phyloP scores from a whole-genome alignment of 2,113 vertebrate species.

The Mormyrus lacerda region DNA sequence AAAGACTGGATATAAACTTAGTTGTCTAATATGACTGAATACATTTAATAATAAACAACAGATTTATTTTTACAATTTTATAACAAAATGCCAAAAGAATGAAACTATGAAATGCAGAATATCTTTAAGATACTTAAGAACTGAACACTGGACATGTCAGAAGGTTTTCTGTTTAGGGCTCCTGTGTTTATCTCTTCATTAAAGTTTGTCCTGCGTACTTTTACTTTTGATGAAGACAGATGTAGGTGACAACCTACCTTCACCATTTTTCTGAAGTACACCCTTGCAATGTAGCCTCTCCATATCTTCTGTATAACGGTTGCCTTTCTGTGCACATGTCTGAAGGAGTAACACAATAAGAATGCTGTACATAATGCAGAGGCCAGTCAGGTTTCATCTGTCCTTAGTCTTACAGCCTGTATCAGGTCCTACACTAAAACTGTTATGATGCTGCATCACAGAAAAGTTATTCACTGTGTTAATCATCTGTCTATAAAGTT shows the following conservation, averaged over 20 bases:
- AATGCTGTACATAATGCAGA: not conserved
- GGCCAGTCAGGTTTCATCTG: not conserved
- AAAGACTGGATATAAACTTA: not conserved
- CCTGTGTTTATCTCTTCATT: not conserved
- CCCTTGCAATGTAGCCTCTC: conserved; percentile 75
- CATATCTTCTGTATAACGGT: conserved; percentile 80
- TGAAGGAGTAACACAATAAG: conserved; percentile 38
- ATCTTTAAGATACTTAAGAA: not conserved
- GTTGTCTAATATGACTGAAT: not conserved
- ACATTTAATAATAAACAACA: not conserved
- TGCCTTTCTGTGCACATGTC: conserved; percentile 66
- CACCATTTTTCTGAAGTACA: conserved; percentile 64
- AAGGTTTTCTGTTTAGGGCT: not conserved
- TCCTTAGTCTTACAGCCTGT: not conserved
- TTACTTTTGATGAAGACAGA: not conserved
- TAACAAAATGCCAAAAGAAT: not conserved
- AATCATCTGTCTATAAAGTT: not conserved
- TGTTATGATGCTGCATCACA: not conserved
- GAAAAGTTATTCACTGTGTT: not conserved
- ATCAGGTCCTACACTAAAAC: not conserved
- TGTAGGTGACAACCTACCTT: conserved; percentile 66
- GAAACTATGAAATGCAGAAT: not conserved
- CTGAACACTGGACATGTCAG: not conserved
- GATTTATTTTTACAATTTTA: not conserved
- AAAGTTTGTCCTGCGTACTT: not conserved